phyloP scores from a whole-genome alignment of 2,888 invertebrate species.

The Lomographa bimaculata region DNA sequence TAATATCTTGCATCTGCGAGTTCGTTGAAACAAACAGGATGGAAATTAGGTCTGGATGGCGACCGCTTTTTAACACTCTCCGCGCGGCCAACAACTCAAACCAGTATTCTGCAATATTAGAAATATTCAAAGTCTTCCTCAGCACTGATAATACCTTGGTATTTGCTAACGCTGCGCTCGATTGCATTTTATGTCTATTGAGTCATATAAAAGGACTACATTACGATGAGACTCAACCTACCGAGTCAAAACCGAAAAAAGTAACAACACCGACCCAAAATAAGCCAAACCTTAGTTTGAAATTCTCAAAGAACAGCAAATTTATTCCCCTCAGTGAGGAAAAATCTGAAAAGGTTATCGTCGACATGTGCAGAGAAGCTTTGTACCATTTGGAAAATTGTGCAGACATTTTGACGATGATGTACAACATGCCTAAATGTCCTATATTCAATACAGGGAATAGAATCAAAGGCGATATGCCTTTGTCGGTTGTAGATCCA shows the following conservation, averaged over 20 bases:
- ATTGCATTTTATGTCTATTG: conserved; percentile 95
- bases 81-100: conserved; percentile 92
- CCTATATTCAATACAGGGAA: conserved; percentile 96
- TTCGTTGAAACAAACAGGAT: conserved; percentile 97
- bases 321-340: conserved; percentile 75
- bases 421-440: conserved; percentile 97
- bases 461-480: conserved; percentile 89
- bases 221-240: conserved; percentile 76
- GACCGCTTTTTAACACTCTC: conserved; percentile 96
- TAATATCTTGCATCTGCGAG: conserved; percentile 97
- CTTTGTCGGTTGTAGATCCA: conserved; percentile 92
- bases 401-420: conserved; percentile 93
- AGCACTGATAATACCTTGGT: conserved; percentile 96
- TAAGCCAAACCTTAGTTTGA: conserved; percentile 67
- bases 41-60: conserved; percentile 98
- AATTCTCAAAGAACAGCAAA: conserved; percentile 76
- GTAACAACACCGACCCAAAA: conserved; percentile 51
- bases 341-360: conserved; percentile 74
- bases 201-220: conserved; percentile 89
- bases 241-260: conserved; percentile 73
- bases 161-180: conserved; percentile 96
- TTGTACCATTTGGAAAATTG: conserved; percentile 93
- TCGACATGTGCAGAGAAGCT: conserved; percentile 89
- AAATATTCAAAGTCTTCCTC: conserved; percentile 97
- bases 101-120: conserved; percentile 89